Conservation (phyloP, 2,797 vertebrate species). For the Arvicola amphibius region DNA sequence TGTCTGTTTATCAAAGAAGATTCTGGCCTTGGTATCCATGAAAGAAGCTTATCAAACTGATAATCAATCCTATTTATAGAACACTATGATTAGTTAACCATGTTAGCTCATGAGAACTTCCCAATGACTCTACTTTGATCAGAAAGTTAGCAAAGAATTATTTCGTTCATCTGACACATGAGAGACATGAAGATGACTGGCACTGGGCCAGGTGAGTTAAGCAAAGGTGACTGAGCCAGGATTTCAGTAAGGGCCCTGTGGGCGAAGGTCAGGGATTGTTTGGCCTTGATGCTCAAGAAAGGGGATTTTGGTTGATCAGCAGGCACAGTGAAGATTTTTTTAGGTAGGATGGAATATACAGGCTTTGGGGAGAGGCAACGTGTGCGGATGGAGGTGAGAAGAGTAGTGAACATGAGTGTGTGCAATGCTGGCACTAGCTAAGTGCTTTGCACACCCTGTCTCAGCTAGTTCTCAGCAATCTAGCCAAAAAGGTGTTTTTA, state of each 20-base stretch:
- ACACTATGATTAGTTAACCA: background rate
- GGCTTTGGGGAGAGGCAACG: too few relatives aligned
- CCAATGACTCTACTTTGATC: background rate
- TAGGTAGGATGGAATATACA: background rate
- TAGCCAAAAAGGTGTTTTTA: background rate
- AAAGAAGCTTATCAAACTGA: background rate
- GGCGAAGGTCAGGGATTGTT: background rate
- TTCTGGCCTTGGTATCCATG: background rate
- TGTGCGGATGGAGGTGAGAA: background rate
- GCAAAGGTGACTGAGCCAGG: background rate
- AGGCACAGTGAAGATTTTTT: background rate
- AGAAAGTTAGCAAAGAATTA: background rate
- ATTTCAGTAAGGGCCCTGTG: background rate
- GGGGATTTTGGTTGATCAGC: background rate
- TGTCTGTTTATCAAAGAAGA: slow-evolving; percentile 1
- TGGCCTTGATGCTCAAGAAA: background rate
- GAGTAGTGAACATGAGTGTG: background rate
- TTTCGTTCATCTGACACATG: background rate
- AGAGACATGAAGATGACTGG: background rate
- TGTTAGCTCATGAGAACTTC: background rate
- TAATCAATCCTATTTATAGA: background rate
- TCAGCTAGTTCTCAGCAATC: background rate
- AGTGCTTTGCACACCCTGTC: background rate
- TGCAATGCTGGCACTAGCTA: background rate
- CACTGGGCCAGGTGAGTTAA: background rate